These are phyloP conservation scores for Amblyopsis rosae DNA, from an alignment of 2,113 vertebrate genomes.

Conservation along the genomic window DNA sequence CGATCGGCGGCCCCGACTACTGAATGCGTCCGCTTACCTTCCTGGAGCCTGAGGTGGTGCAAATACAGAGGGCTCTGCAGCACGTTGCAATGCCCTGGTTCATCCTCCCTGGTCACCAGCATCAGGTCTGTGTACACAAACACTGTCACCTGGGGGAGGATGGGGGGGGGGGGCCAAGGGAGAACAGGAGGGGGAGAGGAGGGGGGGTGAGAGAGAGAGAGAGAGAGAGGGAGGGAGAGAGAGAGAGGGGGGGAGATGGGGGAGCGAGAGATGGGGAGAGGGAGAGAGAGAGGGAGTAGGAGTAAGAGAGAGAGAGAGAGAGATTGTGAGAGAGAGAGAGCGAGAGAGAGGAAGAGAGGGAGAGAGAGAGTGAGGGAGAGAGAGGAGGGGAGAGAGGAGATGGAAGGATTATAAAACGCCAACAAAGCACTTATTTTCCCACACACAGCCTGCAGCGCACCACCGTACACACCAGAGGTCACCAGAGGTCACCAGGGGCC, in stretches of 20 bases:
- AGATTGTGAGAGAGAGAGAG: too few species aligned
- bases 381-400: too few species aligned
- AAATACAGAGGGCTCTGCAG: constrained; percentile 93
- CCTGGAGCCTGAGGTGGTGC: constrained; percentile 86
- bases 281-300: background rate
- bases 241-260: background rate
- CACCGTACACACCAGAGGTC: too few species aligned
- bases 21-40: constrained; percentile 74
- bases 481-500: too few species aligned
- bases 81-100: constrained; percentile 88
- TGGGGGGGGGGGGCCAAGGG: background rate
- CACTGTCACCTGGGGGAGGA: constrained; percentile 82
- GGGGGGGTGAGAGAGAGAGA: background rate
- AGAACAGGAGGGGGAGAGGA: background rate
- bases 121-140: constrained; percentile 93
- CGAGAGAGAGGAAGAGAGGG: background rate
- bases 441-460: background rate
- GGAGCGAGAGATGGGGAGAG: background rate
- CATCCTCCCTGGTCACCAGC: constrained; percentile 92
- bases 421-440: constrained; percentile 10
- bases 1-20: background rate
- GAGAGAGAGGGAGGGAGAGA: background rate
- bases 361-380: too few species aligned
- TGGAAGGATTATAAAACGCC: background rate
- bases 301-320: too few species aligned